Percentiles rank a stretch among this genome's conserved stretches.
Conservation (phyloP, 2,797 vertebrate genomes). For the Adrianichthys oophorus region DNA sequence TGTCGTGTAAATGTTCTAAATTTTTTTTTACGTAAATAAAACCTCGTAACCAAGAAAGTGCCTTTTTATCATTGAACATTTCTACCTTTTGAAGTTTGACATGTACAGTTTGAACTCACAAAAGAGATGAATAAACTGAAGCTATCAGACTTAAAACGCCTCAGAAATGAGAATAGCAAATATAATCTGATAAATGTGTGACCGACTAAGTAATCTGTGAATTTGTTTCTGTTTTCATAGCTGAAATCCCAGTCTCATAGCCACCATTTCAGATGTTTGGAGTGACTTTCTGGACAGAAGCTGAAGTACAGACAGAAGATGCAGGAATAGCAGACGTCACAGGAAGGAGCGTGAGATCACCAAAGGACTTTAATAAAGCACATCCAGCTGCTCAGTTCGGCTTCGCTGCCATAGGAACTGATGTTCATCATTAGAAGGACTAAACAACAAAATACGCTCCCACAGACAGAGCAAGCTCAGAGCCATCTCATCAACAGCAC, state of each 20-base stretch:
- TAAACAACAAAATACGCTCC: slow-evolving; percentile 48
- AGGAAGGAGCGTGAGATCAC: slow-evolving; percentile 27
- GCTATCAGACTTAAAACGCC: too few relatives aligned
- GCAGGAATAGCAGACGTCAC: slow-evolving; percentile 17
- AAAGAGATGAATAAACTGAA: too few relatives aligned
- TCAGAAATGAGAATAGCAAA: too few relatives aligned
- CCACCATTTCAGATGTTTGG: slow-evolving; percentile 41
- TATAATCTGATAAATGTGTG: too few relatives aligned
- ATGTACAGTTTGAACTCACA: too few relatives aligned
- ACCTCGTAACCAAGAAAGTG: too few relatives aligned
- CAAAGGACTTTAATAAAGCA: slow-evolving; percentile 43
- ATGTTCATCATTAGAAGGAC: slow-evolving; percentile 58
- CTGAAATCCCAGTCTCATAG: slow-evolving; percentile 75
- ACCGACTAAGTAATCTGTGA: too few relatives aligned
- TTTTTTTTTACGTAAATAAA: background rate
- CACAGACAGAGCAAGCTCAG: slow-evolving; percentile 46
- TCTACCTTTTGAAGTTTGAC: too few relatives aligned
- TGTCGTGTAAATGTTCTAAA: background rate
- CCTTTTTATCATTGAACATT: too few relatives aligned
- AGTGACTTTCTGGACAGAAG: slow-evolving; percentile 39
- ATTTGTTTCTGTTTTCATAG: slow-evolving; percentile 51
- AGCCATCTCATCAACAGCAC: slow-evolving; percentile 28
- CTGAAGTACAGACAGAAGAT: slow-evolving; percentile 36
- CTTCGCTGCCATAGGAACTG: slow-evolving; percentile 37
- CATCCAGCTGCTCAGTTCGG: slow-evolving; percentile 13